Conservation (phyloP, 2,797 vertebrate species). For the Hybognathus amarus region DNA sequence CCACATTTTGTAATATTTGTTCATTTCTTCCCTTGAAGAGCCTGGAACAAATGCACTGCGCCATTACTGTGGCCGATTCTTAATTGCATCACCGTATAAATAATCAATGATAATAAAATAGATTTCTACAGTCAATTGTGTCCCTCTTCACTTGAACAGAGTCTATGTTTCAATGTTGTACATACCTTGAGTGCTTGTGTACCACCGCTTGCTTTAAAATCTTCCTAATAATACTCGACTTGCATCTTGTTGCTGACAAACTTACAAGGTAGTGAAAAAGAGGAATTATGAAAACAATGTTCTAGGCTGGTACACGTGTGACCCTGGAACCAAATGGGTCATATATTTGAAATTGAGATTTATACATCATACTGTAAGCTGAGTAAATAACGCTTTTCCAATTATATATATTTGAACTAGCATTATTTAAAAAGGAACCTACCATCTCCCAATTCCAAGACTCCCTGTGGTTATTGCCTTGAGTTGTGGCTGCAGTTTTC, state of each 20-base stretch:
- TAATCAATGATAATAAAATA: no score
- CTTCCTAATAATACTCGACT: conserved; percentile 74
- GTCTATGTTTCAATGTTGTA: no score
- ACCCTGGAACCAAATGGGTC: no score
- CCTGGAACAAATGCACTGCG: conserved; percentile 58
- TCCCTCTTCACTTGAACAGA: no score
- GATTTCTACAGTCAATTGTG: no score
- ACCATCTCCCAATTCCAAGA: conserved; percentile 67
- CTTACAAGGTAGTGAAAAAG: conserved; percentile 57
- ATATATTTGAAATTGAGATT: no score
- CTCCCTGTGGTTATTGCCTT: no score
- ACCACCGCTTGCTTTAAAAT: conserved; percentile 64
- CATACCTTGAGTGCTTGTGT: conserved; percentile 64
- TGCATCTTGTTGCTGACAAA: conserved; percentile 69
- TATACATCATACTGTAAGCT: no score
- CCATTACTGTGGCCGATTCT: neutral
- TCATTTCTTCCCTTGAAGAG: conserved; percentile 66
- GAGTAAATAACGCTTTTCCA: no score
- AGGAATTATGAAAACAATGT: neutral
- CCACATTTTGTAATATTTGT: conserved; percentile 60
- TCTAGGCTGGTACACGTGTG: neutral
- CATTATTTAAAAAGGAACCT: no score
- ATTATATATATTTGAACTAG: no score
- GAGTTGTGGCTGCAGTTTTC: conserved; percentile 11
- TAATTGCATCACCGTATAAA: neutral